Evolutionary conservation across 2,888 invertebrate genomes (phyloP), one percentile per base, ranked within the genome.

Genomic region (Onthophagus sagittarius): DNA sequence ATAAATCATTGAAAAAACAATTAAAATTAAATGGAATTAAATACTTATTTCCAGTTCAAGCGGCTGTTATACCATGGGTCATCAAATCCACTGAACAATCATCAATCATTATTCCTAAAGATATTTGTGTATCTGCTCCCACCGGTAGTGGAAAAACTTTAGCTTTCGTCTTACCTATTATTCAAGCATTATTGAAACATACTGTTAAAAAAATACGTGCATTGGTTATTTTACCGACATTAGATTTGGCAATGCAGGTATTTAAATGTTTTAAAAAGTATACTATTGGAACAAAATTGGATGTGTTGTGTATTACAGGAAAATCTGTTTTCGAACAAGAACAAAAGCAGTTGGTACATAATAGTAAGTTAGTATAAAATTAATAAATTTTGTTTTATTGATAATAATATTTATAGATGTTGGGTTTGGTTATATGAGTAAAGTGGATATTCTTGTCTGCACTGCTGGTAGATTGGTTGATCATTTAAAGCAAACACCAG

Each of bases 71-170:
- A 77, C 93, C 94, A 3, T 94, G 92, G 88, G 86, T 96, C 70
- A 82, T 95, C 39, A 85, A 90, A 79, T 89, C 90, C 76, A 88
- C 91, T 77, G 83, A 87, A 76, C 86, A 90, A 77, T 87, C 90
- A 73, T 82, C 86, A 80, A 86, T 88, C 32, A 88, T 92, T 79
- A 91, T 94, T 86, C 94, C 96, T 0, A 89, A 93, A 78, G 99
- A 99, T 84, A 88, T 98, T 71, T 99, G 99, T 86, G 95, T 99
- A 32, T 97, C 97, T 63, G 97, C 98, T 14, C 98, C 99, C 0
- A 99, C 99, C 0, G 98, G 98, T 14, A 98, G 97, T 87, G 99
- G 99, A 15, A 99, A 99, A 88, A 99, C 99, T 0, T 86, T 99
- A 74, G 93, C 97, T 2, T 99, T 95, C 89, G 96, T 95, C 69